A percentile compares a stretch with the other conserved stretches of the same genome.
phyloP scores from a whole-genome alignment of 1,140 invertebrate genomes.

The Aporrectodea caliginosa region DNA sequence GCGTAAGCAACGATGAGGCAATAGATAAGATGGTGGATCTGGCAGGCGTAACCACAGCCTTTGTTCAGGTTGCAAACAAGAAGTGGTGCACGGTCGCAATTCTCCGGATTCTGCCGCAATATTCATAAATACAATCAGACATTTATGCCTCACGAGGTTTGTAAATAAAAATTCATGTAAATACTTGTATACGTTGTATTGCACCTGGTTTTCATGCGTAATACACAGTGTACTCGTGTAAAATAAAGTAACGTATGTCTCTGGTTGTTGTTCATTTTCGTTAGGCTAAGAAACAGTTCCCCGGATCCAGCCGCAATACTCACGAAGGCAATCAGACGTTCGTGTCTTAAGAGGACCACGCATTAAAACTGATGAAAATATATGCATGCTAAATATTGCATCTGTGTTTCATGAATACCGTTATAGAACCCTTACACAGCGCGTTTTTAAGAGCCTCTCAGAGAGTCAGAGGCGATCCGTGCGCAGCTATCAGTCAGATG shows the following conservation, averaged over 20 bases:
- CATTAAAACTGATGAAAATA: too few relatives aligned
- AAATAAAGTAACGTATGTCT: background rate
- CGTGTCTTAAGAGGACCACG: too few relatives aligned
- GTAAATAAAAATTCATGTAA: background rate
- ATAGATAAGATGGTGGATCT: slow-evolving; percentile 95
- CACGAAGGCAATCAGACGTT: too few relatives aligned
- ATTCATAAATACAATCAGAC: too few relatives aligned
- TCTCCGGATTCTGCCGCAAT: slow-evolving; percentile 70
- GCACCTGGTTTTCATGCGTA: background rate
- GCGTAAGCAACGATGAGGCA: slow-evolving; percentile 95
- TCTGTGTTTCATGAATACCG: too few relatives aligned
- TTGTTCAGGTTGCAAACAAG: slow-evolving; percentile 96
- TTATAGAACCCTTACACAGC: too few relatives aligned
- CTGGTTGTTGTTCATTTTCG: background rate
- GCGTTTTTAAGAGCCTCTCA: too few relatives aligned
- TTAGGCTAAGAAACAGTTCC: background rate
- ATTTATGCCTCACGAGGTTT: too few relatives aligned
- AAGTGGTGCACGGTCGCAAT: slow-evolving; percentile 81
- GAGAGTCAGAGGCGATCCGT: too few relatives aligned
- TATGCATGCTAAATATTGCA: too few relatives aligned
- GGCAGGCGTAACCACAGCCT: slow-evolving; percentile 93
- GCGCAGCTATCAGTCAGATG: too few relatives aligned
- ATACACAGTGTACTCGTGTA: background rate
- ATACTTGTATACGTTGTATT: background rate
- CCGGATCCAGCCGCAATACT: background rate